A percentile compares a stretch with the other conserved stretches of the same genome.
phyloP scores from a whole-genome alignment of 2,888 invertebrate species.

The Fragum fragum region DNA sequence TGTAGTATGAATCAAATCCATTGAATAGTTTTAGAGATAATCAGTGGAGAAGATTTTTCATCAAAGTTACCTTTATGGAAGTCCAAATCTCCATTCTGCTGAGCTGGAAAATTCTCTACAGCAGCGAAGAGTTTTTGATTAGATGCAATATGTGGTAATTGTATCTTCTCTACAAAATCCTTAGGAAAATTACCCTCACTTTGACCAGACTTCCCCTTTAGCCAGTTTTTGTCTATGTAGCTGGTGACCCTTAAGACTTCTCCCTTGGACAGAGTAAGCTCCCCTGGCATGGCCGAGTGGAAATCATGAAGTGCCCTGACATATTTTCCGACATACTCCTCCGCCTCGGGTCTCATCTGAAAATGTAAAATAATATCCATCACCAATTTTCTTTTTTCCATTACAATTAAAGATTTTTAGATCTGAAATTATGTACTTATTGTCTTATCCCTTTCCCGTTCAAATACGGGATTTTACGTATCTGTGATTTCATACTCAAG shows the following conservation, averaged over 20 bases:
- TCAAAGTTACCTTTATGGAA: slow-evolving; percentile 82
- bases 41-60: too few relatives aligned
- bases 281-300: slow-evolving; percentile 76
- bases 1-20: too few relatives aligned
- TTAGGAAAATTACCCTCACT: slow-evolving; percentile 82
- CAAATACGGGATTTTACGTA: too few relatives aligned
- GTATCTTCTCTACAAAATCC: slow-evolving; percentile 81
- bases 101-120: slow-evolving; percentile 79
- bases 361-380: too few relatives aligned
- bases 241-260: slow-evolving; percentile 81
- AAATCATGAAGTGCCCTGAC: slow-evolving; percentile 83
- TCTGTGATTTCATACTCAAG: too few relatives aligned
- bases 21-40: too few relatives aligned
- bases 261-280: slow-evolving; percentile 78
- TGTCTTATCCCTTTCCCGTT: too few relatives aligned
- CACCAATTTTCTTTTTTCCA: too few relatives aligned
- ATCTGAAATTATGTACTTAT: too few relatives aligned
- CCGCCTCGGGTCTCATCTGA: slow-evolving; percentile 78
- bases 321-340: slow-evolving; percentile 79
- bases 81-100: slow-evolving; percentile 82
- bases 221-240: slow-evolving; percentile 83
- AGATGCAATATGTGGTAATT: slow-evolving; percentile 72
- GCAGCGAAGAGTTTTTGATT: slow-evolving; percentile 83
- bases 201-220: slow-evolving; percentile 74
- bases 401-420: too few relatives aligned